Conservation (phyloP, 1,140 invertebrate genomes). For the Temnothorax nylanderi region DNA sequence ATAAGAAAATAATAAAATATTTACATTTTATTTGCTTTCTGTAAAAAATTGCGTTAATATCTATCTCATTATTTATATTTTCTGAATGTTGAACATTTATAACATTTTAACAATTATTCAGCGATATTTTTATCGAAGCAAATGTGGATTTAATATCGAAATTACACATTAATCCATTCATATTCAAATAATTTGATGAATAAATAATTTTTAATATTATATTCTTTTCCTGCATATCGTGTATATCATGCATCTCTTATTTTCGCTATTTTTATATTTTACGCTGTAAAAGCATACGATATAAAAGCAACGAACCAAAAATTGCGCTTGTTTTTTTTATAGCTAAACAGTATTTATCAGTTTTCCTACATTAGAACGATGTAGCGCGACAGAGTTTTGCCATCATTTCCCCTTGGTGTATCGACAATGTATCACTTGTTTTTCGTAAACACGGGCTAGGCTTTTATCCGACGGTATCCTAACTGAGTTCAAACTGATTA, state of each 20-base stretch:
- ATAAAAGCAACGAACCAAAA: not conserved
- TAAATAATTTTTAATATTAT: not conserved
- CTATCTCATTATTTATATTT: not conserved
- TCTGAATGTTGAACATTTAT: not conserved
- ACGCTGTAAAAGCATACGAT: not conserved
- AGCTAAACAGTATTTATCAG: slow-evolving; percentile 12
- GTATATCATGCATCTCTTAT: not conserved
- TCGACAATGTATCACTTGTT: slow-evolving; percentile 48
- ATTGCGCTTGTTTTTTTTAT: not conserved
- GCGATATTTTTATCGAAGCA: not conserved
- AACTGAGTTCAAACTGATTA: slow-evolving; percentile 31
- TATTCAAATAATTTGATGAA: not conserved
- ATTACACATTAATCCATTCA: not conserved
- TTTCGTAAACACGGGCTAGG: slow-evolving; percentile 18
- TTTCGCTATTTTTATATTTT: not conserved
- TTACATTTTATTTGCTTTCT: not conserved
- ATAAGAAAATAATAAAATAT: not conserved
- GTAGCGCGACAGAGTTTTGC: not conserved
- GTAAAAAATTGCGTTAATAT: not conserved
- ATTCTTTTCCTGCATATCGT: not conserved
- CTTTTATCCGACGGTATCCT: slow-evolving; percentile 44
- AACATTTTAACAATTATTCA: not conserved
- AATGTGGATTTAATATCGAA: not conserved
- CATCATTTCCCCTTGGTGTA: slow-evolving; percentile 1
- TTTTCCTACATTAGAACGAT: not conserved